Evolutionary conservation across 2,797 vertebrate genomes (phyloP).

Genomic region (Malacoctenus gilli): DNA sequence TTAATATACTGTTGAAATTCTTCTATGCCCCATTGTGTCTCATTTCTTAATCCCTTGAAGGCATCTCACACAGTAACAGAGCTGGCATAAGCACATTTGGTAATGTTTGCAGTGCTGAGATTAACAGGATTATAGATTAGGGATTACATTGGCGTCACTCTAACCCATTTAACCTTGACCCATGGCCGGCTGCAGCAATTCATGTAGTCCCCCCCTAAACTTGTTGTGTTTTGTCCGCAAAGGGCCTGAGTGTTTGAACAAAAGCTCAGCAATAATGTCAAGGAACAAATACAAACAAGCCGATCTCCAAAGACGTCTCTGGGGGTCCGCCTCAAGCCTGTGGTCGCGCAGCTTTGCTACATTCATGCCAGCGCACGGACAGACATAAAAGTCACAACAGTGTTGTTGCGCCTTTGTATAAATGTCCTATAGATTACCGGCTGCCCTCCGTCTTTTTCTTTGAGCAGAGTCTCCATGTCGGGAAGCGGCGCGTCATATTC

Average conservation of each 20-base stretch:
- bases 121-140: conserved; percentile 82
- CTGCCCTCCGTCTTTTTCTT: conserved; percentile 34
- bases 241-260: conserved; percentile 25
- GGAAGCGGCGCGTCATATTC: conserved; percentile 57
- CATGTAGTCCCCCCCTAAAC: conserved; percentile 5
- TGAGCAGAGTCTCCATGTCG: conserved; percentile 47
- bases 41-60: conserved; percentile 64
- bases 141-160: conserved; percentile 73
- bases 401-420: conserved; percentile 55
- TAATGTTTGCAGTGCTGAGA: conserved; percentile 76
- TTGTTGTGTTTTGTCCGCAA: conserved; percentile 22
- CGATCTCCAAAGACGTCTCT: conserved; percentile 53
- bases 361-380: conserved; percentile 18
- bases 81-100: conserved; percentile 73
- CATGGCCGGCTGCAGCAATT: conserved; percentile 18
- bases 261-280: conserved; percentile 30
- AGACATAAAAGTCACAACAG: conserved; percentile 47
- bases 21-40: conserved; percentile 49
- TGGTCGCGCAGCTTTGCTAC: conserved; percentile 23
- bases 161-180: conserved; percentile 70
- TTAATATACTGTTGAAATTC: conserved; percentile 13
- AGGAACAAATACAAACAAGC: conserved; percentile 35
- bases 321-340: conserved; percentile 16
- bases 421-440: conserved; percentile 51
- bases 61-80: conserved; percentile 47